Base-by-base conservation (phyloP, 2,888 invertebrate species). In the Exocentrus adspersus region DNA sequence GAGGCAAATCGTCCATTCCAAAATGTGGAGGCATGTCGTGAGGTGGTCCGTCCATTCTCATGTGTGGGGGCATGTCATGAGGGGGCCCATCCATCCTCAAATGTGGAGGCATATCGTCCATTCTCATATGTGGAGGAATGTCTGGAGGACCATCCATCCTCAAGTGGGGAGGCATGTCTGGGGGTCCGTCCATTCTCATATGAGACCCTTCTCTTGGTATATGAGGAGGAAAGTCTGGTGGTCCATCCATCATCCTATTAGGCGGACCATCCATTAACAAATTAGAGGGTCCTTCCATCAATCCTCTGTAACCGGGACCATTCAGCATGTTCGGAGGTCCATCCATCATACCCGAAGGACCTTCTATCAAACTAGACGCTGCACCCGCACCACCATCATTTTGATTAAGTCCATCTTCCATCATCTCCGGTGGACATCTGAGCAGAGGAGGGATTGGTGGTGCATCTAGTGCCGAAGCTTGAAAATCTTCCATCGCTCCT, bases 181-280 rank as follows among this genome's bases (percentile, higher is more conserved):
- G 64, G 2, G 67, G 62, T 3, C 64, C 63, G 24, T 62, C 51
- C 54, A 54, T 54, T 16, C 37, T 52, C 32, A 48, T 45, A 30
- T 60, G 24, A 17, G 58, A 60, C 1, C 59, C 59, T 2, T 66
- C 63, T 24, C 58, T 48, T 46, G 51, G 42, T 37, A 51, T 51
- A 7, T 37, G 14, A 20, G 51, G 60, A 12, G 60, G 51, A 14
- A 17, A 10, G 51, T 63, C 12, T 21, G 65, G 50, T 7, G 60
- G 51, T 7, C 60, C 60, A 0, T 60, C 60, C 52, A 60, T 52
- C 21, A 9, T 53, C 28, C 37, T 45, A 5, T 37, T n/a, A 2
- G 37, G 65, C 10, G 68, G 69, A 6, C 62, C 63, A 14, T 68
- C 65, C 52, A 67, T 60, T 59, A 65, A 28, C 46, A 60, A 30